A percentile compares a stretch with the other conserved stretches of the same genome.
These are phyloP conservation scores for Drosophila peninsularis DNA, from an alignment of 2,888 invertebrate species.

Conservation along the genomic window DNA sequence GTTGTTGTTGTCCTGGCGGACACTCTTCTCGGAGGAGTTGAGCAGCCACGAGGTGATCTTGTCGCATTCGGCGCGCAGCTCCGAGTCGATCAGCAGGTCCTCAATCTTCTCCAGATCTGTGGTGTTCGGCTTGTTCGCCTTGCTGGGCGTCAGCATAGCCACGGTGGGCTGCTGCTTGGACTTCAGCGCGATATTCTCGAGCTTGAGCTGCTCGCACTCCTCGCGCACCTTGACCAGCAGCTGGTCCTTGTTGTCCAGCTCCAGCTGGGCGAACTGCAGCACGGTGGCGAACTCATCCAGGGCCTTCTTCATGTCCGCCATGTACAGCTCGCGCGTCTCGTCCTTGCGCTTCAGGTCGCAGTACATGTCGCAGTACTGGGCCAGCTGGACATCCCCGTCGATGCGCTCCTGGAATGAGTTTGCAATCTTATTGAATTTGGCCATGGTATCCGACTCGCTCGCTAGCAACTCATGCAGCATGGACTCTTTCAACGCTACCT, in stretches of 20 bases:
- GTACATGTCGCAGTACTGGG: slow-evolving; percentile 84
- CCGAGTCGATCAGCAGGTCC: slow-evolving; percentile 80
- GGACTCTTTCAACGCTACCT: slow-evolving; percentile 84
- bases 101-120: slow-evolving; percentile 82
- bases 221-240: slow-evolving; percentile 80
- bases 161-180: slow-evolving; percentile 77
- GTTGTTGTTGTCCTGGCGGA: slow-evolving; percentile 75
- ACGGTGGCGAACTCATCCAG: slow-evolving; percentile 84
- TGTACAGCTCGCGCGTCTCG: slow-evolving; percentile 83
- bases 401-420: slow-evolving; percentile 85
- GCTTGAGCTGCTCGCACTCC: slow-evolving; percentile 83
- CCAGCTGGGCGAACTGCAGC: slow-evolving; percentile 84
- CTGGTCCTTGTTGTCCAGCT: slow-evolving; percentile 84
- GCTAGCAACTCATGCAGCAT: slow-evolving; percentile 83
- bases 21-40: slow-evolving; percentile 76
- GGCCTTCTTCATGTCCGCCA: slow-evolving; percentile 84
- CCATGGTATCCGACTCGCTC: slow-evolving; percentile 84
- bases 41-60: slow-evolving; percentile 83
- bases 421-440: slow-evolving; percentile 85
- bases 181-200: slow-evolving; percentile 83
- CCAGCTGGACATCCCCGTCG: slow-evolving; percentile 83
- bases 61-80: slow-evolving; percentile 82
- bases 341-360: slow-evolving; percentile 84
- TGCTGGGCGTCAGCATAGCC: slow-evolving; percentile 63
- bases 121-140: slow-evolving; percentile 77